A percentile compares a stretch with the other conserved stretches of the same genome.
These are phyloP conservation scores for Caenorhabditis sp. DNA, from an alignment of 2,888 invertebrate species.

Conservation along the genomic window DNA sequence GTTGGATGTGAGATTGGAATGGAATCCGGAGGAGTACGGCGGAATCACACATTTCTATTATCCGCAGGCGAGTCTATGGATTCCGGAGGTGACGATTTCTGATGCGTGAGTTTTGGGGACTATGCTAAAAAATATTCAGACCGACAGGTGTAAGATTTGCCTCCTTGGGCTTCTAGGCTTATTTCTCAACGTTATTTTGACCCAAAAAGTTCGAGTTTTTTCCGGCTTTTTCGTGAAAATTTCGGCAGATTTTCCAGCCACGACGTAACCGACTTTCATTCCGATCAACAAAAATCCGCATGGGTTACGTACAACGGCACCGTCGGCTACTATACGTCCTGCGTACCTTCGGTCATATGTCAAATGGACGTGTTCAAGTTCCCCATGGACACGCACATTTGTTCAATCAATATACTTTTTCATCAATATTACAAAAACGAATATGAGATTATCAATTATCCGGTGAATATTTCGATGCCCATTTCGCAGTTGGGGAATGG, in stretches of 20 bases:
- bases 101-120: constrained; percentile 15
- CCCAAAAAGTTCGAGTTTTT: no score
- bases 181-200: no score
- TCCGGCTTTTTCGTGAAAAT: no score
- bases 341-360: constrained; percentile 23
- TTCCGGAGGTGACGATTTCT: constrained; percentile 22
- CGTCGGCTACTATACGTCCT: constrained; percentile 23
- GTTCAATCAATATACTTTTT: constrained; percentile 23
- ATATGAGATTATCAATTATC: constrained; percentile 11
- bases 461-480: constrained; percentile 14
- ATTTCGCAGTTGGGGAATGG: constrained; percentile 23
- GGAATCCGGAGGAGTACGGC: constrained; percentile 32
- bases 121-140: no score
- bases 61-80: constrained; percentile 19
- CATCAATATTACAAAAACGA: constrained; percentile 1
- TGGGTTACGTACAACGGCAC: constrained; percentile 23
- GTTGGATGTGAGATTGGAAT: constrained; percentile 16
- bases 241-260: constrained; percentile 21
- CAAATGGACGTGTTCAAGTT: constrained; percentile 15
- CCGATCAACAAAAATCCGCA: constrained; percentile 19
- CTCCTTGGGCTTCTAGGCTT: no score
- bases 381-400: constrained; percentile 19
- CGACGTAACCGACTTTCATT: constrained; percentile 21
- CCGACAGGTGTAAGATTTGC: no score
- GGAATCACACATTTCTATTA: constrained; percentile 32